Evolutionary conservation across 2,797 vertebrate genomes (phyloP), one percentile per base, ranked within the genome.

Genomic region (Lepidocolaptes lacrymiger): DNA sequence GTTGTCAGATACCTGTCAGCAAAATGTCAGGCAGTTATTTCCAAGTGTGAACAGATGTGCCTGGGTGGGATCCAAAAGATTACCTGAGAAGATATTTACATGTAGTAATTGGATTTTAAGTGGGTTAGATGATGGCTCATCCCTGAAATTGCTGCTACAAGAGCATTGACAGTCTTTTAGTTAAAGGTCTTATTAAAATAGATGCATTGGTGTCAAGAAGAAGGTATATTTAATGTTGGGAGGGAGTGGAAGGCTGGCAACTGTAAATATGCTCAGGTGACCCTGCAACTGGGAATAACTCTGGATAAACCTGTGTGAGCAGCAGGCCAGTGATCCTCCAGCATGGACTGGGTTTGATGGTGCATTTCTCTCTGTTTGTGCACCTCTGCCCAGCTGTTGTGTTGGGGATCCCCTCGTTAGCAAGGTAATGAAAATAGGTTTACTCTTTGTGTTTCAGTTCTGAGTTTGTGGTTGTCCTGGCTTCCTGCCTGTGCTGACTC

Each of bases 331-430:
- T 7, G 36, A 26, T 61, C 10, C 32, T 36, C 22, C 12, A 41
- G 26, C 48, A 55, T 3, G 22, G 34, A 8, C 48, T 27, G 41
- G 37, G 3, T 14, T 43, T 2, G 14, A 4, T 3, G 10, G 22
- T 16, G 48, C 18, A 30, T 55, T n/a, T 41, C 8, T 7, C 32
- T 32, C 48, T 21, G 12, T 6, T 20, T 48, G 18, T 6, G 44
- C 27, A 5, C 11, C 34, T 28, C 23, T 82, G 49, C 14, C 49
- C 18, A 2, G 41, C 10, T 36, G 55, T 36, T 54, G 48, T 30
- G 34, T 19, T 0, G 1, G 15, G 26, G 34, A 54, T 36, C 10
- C 32, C 22, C 19, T 0, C 1, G 5, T 19, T 8, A n/a, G 10
- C 1, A 19, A n/a, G 44, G 30, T 5, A 32, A 14, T 10, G 24